Base-by-base conservation (phyloP, 2,113 vertebrate species). In the Aleadryas rufinucha region DNA sequence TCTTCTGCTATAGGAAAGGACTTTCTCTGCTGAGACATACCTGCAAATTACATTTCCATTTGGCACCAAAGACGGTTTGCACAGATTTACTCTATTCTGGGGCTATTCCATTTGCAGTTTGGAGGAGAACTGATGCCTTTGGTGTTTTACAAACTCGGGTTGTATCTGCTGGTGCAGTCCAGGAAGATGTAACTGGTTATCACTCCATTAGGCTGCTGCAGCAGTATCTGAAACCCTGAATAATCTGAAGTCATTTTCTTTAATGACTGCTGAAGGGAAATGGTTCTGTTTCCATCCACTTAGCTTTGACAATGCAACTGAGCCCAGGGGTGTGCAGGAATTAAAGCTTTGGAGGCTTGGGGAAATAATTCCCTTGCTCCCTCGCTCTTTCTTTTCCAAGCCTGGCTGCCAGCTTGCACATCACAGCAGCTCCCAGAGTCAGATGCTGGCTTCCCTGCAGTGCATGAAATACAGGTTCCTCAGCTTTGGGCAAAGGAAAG, bases 21-120 rank as follows among this genome's bases (percentile, higher is more conserved):
- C 86, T 91, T 91, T 87, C 70, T 96, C 61, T 79, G 89, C 92
- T 89, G 92, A 91, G 57, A 64, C 37, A 90, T 30, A 89, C 89
- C 87, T 97, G 53, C 75, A 98, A 97, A 98, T 95, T 93, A 90
- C 93, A 97, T 97, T 98, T 97, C 93, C 97, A 98, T 89, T 96
- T 96, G 97, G 94, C 57, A 69, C 47, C 72, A 44, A 71, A 68
- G 78, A 84, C 1, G 0, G 24, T 78, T 97, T 95, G 85, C 81
- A 70, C 13, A 65, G 54, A 66, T n/a, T 87, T n/a, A 33, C 49
- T 80, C 59, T 80, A 6, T 74, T 72, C 63, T 70, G 66, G 81
- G 69, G 53, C 56, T 87, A 26, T 87, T 96, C 77, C 45, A 23
- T 61, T 37, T 81, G 83, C 71, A 76, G 69, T 86, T 39, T 72